These are phyloP conservation scores for Macroramphosus scolopax DNA, from an alignment of 2,797 vertebrate genomes.

Conservation along the genomic window DNA sequence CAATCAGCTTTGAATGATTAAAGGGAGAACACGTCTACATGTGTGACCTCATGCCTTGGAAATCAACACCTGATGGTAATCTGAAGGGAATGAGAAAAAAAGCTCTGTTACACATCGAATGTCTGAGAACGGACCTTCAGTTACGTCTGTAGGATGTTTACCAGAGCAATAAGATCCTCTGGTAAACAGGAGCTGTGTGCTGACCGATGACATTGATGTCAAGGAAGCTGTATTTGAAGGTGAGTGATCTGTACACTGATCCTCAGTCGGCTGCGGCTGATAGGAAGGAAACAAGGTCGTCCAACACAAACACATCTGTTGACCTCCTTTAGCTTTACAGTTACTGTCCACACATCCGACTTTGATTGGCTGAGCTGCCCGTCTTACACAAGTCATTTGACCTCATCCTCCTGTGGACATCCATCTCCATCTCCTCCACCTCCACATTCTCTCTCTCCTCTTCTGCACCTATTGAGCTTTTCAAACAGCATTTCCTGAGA, in stretches of 20 bases:
- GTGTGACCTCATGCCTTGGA: constrained; percentile 43
- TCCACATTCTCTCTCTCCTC: no score
- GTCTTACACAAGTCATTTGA: constrained; percentile 23
- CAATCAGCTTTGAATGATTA: constrained; percentile 25
- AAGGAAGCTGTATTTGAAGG: no score
- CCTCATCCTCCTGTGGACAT: constrained; percentile 1
- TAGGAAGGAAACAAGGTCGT: no score
- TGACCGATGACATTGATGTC: no score
- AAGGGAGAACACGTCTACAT: constrained; percentile 7
- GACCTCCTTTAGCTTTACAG: background rate
- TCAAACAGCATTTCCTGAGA: background rate
- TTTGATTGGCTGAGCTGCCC: constrained; percentile 6
- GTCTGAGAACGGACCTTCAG: no score
- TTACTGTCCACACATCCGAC: constrained; percentile 10
- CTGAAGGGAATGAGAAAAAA: constrained; percentile 1
- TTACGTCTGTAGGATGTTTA: no score
- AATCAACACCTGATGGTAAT: constrained; percentile 39
- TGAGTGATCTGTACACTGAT: no score
- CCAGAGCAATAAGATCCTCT: background rate
- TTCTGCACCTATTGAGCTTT: background rate
- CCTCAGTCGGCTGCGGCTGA: no score
- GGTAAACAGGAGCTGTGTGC: constrained; percentile 7
- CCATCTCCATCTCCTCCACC: no score
- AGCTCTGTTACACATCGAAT: constrained; percentile 1
- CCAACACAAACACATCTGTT: background rate